Evolutionary conservation across 53 echinoderm and acorn worm genomes (phyloP).

Genomic region (Astropecten irregularis): DNA sequence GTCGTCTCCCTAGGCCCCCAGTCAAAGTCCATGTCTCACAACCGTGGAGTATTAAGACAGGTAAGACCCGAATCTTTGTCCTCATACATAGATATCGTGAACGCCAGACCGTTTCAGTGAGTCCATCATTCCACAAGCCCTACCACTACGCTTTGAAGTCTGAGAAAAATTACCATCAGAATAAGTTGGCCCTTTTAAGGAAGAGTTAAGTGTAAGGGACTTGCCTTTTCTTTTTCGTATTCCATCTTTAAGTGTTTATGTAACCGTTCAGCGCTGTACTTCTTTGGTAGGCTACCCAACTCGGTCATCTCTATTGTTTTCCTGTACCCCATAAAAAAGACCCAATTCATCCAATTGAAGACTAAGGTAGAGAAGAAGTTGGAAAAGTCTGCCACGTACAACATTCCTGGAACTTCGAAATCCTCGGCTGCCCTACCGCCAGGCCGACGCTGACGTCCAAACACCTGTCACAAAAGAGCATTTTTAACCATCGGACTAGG

Average conservation of each 20-base stretch:
- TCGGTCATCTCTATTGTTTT: conserved; percentile 51
- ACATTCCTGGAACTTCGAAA: not conserved
- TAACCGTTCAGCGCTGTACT: conserved; percentile 10
- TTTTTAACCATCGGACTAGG: too few relatives aligned
- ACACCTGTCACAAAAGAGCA: not conserved
- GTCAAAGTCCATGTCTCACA: too few relatives aligned
- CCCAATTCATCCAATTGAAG: conserved; percentile 82
- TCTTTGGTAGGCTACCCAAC: conserved; percentile 58
- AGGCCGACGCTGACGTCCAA: not conserved
- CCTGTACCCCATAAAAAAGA: conserved; percentile 67
- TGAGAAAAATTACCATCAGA: too few relatives aligned
- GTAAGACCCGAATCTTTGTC: too few relatives aligned
- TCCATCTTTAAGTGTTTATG: conserved; percentile 39
- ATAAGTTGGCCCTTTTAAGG: too few relatives aligned
- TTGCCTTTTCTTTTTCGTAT: conserved; percentile 58
- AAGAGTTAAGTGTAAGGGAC: too few relatives aligned
- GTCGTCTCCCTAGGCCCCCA: too few relatives aligned
- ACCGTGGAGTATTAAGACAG: too few relatives aligned
- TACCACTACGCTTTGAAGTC: too few relatives aligned
- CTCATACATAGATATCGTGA: too few relatives aligned
- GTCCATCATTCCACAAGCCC: too few relatives aligned
- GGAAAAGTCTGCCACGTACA: conserved; percentile 20
- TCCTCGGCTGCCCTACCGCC: not conserved
- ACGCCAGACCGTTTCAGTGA: too few relatives aligned
- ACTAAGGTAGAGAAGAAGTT: conserved; percentile 51